Base-by-base conservation (phyloP, 2,888 invertebrate species). In the Hypomecis punctinalis region DNA sequence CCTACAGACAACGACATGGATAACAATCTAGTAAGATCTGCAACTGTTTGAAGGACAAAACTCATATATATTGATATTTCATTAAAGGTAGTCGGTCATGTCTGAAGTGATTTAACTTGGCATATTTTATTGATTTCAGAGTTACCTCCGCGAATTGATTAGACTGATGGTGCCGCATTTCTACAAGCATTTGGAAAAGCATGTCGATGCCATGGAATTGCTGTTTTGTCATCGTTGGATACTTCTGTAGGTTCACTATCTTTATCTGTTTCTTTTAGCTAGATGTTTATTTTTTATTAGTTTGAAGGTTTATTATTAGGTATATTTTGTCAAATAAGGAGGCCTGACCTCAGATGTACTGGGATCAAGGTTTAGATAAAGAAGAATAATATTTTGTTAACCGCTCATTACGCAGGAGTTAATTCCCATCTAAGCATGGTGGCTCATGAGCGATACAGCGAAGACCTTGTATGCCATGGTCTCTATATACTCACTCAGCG, bases 151-250 rank as follows among this genome's bases (percentile, higher is more conserved):
- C 11, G 98, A 98, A 86, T 86, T 99, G 69, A 95, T 99, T 68
- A 94, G 97, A 76, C 91, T 98, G 66, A 98, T 98, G 97, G 94
- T 97, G 68, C 98, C 98, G n/a, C 95, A 96, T 66, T 98, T 99
- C 89, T 97, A 97, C 85, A 94, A 95, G 58, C 98, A 99, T 85
- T 93, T 99, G 66, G 94, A 96, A 72, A 96, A 95, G 76, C 96
- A 98, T 78, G 95, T 95, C 5, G 98, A 98, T 85, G 98, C 97
- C 0, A 95, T 97, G 93, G 98, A 98, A 81, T 88, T 99, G 54
- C 91, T 99, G 23, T 99, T 99, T 84, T 98, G 98, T 75, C 99
- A 99, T 87, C 96, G 99, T 67, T 99, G 99, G 99, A 97, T 99
- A 77, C 91, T 99, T 66, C 86, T 99, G 94, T 98, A 87, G 94